phyloP scores from a whole-genome alignment of 2,113 vertebrate species.

The Brachyhypopomus occidentalis region DNA sequence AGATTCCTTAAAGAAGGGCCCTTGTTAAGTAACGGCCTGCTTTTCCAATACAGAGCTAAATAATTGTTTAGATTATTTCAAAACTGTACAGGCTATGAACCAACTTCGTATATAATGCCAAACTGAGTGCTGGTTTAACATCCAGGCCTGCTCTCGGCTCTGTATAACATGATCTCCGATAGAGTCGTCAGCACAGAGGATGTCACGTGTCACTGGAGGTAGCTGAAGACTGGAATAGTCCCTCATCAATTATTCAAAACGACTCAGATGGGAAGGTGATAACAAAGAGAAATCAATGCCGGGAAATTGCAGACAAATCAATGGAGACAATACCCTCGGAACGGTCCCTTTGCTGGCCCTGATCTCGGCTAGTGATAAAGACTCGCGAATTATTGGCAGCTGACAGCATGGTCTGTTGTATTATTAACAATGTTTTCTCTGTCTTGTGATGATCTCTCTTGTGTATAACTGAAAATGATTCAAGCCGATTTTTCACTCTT shows the following conservation, averaged over 20 bases:
- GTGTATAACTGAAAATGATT: conserved; percentile 3
- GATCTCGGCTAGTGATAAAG: conserved; percentile 61
- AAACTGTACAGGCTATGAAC: no score
- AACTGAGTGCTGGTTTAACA: neutral
- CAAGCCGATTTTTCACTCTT: conserved; percentile 12
- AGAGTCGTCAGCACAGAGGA: conserved; percentile 26
- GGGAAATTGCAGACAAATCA: conserved; percentile 51
- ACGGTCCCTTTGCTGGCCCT: conserved; percentile 30
- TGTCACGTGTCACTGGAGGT: conserved; percentile 30
- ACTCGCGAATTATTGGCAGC: conserved; percentile 59
- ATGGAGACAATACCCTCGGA: conserved; percentile 24
- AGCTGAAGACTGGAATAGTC: conserved; percentile 25
- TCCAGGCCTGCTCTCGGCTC: no score
- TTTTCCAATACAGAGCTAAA: no score
- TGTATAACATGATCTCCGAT: neutral
- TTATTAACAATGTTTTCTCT: conserved; percentile 60
- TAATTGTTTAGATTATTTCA: no score
- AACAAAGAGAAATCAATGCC: conserved; percentile 56
- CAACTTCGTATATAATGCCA: neutral
- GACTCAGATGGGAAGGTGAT: conserved; percentile 41
- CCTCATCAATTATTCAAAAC: conserved; percentile 54
- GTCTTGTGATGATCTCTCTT: conserved; percentile 23
- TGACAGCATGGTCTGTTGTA: conserved; percentile 61
- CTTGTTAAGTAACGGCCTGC: no score
- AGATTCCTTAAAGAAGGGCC: no score